Evolutionary conservation across 2,888 invertebrate genomes (phyloP), one percentile per base, ranked within the genome.

Genomic region (Drymonia ruficornis): DNA sequence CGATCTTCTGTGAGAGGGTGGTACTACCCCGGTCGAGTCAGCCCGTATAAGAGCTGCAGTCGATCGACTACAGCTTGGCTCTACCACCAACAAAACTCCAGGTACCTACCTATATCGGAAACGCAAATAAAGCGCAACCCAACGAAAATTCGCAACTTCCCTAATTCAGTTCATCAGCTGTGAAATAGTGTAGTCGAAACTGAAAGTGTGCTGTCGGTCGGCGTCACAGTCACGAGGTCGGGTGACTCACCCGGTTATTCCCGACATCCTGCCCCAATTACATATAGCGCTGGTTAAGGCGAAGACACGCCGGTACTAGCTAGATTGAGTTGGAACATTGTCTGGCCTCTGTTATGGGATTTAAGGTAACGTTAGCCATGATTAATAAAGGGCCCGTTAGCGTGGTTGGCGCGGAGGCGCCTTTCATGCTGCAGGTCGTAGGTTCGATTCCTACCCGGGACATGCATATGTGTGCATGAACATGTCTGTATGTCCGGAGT

Each of bases 221-320:
- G 23, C 45, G 45, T 45, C 45, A 13, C 12, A 72, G 74, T 72
- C 81, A 78, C 81, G 77, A 73, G 78, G 76, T 61, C 70, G 68
- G 61, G 72, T 89, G 88, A 89, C 67, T 89, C 88, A 88, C 75
- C 63, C 83, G 83, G 86, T 86, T 88, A 89, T 89, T 87, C 87
- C 86, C 82, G 85, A 86, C 88, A 83, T 87, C 86, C 86, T 86
- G 87, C 76, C 86, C 81, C 84, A 84, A 86, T 86, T 88, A 82
- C 80, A 73, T 64, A 62, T 66, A 60, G 69, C 69, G 67, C 74
- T 71, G 59, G 76, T 84, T 87, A 88, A 86, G 84, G 86, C 67
- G 78, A 71, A 64, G 80, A 65, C 46, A 31, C 19, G 29, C 65
- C 55, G 49, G 60, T 19, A 31, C 16, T 0, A 28, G 55, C 61